Percentiles rank a stretch among this genome's conserved stretches.
These are phyloP conservation scores for Phortica variegata DNA, from an alignment of 1,140 invertebrate species.

Conservation along the genomic window DNA sequence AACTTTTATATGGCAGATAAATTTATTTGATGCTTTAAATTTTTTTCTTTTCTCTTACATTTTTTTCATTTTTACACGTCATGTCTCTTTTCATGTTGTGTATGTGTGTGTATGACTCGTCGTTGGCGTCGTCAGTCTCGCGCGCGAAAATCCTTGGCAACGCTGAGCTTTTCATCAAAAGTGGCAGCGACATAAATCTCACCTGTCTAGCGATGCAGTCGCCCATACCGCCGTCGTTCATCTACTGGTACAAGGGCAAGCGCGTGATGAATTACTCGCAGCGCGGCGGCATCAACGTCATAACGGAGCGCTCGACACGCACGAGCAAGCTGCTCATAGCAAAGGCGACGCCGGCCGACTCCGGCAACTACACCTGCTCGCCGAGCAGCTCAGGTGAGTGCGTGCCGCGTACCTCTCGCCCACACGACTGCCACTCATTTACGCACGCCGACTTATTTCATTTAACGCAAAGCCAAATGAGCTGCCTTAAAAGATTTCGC, in stretches of 20 bases:
- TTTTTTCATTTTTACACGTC: slow-evolving; percentile 3
- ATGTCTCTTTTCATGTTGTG: background rate
- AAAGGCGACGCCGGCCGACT: slow-evolving; percentile 73
- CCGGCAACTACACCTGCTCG: slow-evolving; percentile 86
- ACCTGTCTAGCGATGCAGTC: slow-evolving; percentile 84
- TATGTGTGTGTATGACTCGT: slow-evolving; percentile 32
- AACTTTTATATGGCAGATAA: too few relatives aligned
- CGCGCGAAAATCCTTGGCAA: slow-evolving; percentile 85
- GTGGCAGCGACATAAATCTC: slow-evolving; percentile 87
- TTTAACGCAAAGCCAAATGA: too few relatives aligned
- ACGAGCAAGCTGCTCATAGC: slow-evolving; percentile 82
- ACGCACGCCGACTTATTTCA: too few relatives aligned
- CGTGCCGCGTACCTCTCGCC: too few relatives aligned
- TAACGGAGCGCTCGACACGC: slow-evolving; percentile 81
- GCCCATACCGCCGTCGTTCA: slow-evolving; percentile 83
- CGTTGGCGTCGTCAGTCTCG: slow-evolving; percentile 78
- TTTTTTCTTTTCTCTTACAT: slow-evolving; percentile 23
- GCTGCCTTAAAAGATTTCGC: too few relatives aligned
- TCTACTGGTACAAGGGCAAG: slow-evolving; percentile 87
- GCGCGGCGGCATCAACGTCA: slow-evolving; percentile 80
- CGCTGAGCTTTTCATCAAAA: slow-evolving; percentile 82
- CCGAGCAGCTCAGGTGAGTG: slow-evolving; percentile 65
- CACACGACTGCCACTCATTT: too few relatives aligned
- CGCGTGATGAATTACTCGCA: slow-evolving; percentile 88
- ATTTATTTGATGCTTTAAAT: slow-evolving; percentile 10